These are phyloP conservation scores for Cephus cinctus DNA, from an alignment of 1,140 invertebrate genomes.

Conservation along the genomic window DNA sequence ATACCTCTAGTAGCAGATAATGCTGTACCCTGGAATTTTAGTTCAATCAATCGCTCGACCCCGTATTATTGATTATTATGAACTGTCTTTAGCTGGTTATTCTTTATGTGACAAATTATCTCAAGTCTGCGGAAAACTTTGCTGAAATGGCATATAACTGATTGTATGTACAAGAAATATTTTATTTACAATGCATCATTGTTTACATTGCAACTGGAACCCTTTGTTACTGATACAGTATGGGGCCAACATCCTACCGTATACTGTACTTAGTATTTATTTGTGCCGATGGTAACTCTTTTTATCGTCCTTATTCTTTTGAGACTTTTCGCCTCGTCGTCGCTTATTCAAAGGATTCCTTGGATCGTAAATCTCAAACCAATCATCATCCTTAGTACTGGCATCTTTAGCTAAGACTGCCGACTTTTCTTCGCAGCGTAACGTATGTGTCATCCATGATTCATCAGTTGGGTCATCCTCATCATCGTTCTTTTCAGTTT, in stretches of 20 bases:
- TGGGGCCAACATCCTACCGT: too few relatives aligned
- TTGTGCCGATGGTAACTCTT: neutral
- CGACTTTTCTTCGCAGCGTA: slow-evolving; percentile 75
- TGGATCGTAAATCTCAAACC: slow-evolving; percentile 96
- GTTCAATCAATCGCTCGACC: too few relatives aligned
- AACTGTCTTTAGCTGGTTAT: too few relatives aligned
- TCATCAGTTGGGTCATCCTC: slow-evolving; percentile 53
- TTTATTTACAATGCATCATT: too few relatives aligned
- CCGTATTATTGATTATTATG: too few relatives aligned
- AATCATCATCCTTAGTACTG: slow-evolving; percentile 88
- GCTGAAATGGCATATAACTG: too few relatives aligned
- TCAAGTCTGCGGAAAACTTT: too few relatives aligned
- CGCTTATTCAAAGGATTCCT: slow-evolving; percentile 92
- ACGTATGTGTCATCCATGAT: slow-evolving; percentile 76
- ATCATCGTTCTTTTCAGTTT: slow-evolving; percentile 37
- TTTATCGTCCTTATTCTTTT: slow-evolving; percentile 2
- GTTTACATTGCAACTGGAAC: neutral
- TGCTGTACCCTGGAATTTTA: too few relatives aligned
- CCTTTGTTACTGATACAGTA: too few relatives aligned
- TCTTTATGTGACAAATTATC: too few relatives aligned
- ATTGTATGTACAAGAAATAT: too few relatives aligned
- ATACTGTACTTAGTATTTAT: slow-evolving; percentile 8
- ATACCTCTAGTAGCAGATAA: too few relatives aligned
- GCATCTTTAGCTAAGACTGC: slow-evolving; percentile 92
- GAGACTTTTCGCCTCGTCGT: slow-evolving; percentile 64